phyloP scores from a whole-genome alignment of 2,797 vertebrate genomes.

The Danio tinwini region DNA sequence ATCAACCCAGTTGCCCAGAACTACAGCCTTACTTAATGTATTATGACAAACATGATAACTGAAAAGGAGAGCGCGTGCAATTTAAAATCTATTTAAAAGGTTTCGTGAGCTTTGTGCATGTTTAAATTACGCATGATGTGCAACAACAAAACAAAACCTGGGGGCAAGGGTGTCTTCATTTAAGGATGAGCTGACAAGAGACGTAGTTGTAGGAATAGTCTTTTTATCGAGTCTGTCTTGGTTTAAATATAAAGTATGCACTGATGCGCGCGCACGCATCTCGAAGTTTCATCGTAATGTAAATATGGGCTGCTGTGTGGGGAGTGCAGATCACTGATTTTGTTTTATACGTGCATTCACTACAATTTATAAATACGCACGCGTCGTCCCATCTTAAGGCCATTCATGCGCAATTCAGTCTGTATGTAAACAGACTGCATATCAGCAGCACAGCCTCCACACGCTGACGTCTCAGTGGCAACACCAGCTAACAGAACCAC shows the following conservation, averaged over 20 bases:
- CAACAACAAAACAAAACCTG: neutral
- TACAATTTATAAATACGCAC: neutral
- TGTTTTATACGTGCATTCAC: neutral
- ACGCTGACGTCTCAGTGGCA: neutral
- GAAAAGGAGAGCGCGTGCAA: neutral
- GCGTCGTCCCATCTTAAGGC: neutral
- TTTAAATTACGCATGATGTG: neutral
- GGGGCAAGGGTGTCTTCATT: neutral
- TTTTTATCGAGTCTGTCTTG: neutral
- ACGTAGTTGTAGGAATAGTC: neutral
- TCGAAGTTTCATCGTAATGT: neutral
- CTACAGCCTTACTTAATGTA: neutral
- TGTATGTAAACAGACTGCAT: neutral
- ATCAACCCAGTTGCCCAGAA: neutral
- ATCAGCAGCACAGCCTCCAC: neutral
- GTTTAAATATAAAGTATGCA: neutral
- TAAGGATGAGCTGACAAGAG: neutral
- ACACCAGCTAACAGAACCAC: neutral
- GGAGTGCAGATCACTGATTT: neutral
- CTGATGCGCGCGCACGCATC: neutral
- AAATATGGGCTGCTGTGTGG: neutral
- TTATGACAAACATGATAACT: neutral
- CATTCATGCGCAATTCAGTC: neutral
- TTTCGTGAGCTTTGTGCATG: too few species aligned
- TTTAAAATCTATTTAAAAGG: too few species aligned